These are phyloP conservation scores for Clusia tigrina DNA, from an alignment of 2,888 invertebrate genomes.

Conservation along the genomic window DNA sequence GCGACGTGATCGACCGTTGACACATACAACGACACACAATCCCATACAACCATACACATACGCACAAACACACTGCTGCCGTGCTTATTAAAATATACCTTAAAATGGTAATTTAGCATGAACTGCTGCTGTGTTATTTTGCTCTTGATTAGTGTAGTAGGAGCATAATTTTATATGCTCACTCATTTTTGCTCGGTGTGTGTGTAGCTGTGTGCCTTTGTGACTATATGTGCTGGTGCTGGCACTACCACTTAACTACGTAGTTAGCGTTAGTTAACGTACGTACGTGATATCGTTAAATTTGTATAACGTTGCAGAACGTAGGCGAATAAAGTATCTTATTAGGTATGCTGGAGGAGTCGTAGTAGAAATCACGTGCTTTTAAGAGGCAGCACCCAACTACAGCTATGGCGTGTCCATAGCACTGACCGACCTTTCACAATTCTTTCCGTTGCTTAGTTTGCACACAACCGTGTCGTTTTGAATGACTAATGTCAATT, in stretches of 20 bases:
- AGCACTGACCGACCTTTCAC: not conserved
- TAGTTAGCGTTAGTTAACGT: conserved; percentile 63
- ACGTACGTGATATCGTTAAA: conserved; percentile 62
- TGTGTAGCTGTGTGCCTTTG: too few relatives aligned
- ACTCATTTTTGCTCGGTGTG: not conserved
- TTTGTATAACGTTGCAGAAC: conserved; percentile 56
- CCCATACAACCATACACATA: not conserved
- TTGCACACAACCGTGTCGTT: conserved; percentile 35
- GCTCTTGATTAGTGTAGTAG: conserved; percentile 5
- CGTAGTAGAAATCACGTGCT: not conserved
- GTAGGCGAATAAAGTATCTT: conserved; percentile 55
- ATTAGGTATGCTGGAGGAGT: conserved; percentile 48
- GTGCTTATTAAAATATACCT: conserved; percentile 45
- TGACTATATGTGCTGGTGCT: conserved; percentile 19
- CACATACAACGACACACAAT: too few relatives aligned
- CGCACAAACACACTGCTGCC: not conserved
- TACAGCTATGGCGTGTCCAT: not conserved
- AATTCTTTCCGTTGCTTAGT: conserved; percentile 32
- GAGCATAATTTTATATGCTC: conserved; percentile 1
- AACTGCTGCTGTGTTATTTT: conserved; percentile 1
- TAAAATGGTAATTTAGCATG: conserved; percentile 40
- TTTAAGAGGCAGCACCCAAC: not conserved
- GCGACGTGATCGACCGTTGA: conserved; percentile 47
- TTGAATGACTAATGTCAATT: conserved; percentile 40
- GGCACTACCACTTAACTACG: conserved; percentile 53